phyloP scores from a whole-genome alignment of 2,888 invertebrate species.

The Gymnocheta viridis region DNA sequence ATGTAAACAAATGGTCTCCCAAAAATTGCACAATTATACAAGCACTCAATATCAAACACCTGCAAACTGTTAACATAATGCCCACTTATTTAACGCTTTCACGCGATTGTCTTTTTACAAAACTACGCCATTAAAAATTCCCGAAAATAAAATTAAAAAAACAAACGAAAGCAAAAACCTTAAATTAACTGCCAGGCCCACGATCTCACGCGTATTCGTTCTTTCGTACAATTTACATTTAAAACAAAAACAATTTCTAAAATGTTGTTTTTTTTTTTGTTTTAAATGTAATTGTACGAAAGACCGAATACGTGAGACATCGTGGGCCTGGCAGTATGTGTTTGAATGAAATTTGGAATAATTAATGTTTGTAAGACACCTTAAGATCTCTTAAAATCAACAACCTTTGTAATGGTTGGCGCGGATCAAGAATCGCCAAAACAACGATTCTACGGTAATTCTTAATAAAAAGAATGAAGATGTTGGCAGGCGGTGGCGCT shows the following conservation, averaged over 20 bases:
- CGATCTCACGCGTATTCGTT: too few species aligned
- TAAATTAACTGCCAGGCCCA: too few species aligned
- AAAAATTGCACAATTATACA: not conserved
- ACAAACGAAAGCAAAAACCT: not conserved
- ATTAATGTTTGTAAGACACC: slow-evolving; percentile 1
- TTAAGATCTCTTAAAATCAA: slow-evolving; percentile 22
- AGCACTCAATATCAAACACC: not conserved
- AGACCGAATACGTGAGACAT: too few species aligned
- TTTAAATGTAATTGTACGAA: too few species aligned
- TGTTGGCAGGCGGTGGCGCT: too few species aligned
- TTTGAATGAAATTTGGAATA: too few species aligned
- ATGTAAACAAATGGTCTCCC: too few species aligned
- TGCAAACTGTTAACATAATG: not conserved
- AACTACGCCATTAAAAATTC: not conserved
- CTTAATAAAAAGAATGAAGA: not conserved
- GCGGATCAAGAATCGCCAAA: slow-evolving; percentile 10
- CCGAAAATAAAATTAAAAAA: not conserved
- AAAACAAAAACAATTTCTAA: too few species aligned
- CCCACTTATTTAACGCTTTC: not conserved
- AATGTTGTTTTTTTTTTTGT: too few species aligned
- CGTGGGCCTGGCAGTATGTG: too few species aligned
- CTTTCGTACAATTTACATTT: too few species aligned
- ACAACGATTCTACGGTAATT: not conserved
- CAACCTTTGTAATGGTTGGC: slow-evolving; percentile 15
- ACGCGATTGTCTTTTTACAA: not conserved